These are phyloP conservation scores for Gorsachius magnificus DNA, from an alignment of 2,797 vertebrate species.

Conservation along the genomic window DNA sequence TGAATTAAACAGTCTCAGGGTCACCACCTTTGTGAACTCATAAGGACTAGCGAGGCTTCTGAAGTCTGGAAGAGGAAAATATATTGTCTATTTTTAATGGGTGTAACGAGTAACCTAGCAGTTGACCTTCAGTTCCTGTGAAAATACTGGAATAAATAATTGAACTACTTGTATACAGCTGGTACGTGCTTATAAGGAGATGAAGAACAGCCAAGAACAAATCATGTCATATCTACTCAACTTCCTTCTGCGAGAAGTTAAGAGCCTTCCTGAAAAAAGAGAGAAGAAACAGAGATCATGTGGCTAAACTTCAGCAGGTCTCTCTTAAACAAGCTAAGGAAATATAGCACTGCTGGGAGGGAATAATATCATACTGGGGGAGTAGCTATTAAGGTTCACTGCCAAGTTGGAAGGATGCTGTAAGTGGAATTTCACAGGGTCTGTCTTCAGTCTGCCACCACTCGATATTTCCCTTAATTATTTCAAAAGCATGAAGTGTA, in stretches of 20 bases:
- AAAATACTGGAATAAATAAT: conserved; percentile 60
- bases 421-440: conserved; percentile 59
- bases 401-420: conserved; percentile 30
- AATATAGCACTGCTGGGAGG: conserved; percentile 38
- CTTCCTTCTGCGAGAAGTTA: conserved; percentile 33
- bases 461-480: conserved; percentile 65
- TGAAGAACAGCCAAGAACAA: neutral
- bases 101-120: conserved; percentile 12
- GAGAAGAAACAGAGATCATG: neutral
- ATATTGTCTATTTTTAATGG: conserved; percentile 53
- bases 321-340: conserved; percentile 44
- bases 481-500: conserved; percentile 65
- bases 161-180: conserved; percentile 17
- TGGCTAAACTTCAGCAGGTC: conserved; percentile 30
- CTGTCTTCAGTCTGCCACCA: conserved; percentile 46
- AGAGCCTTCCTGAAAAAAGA: neutral
- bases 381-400: conserved; percentile 49
- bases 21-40: conserved; percentile 58
- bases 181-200: conserved; percentile 29
- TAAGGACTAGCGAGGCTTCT: conserved; percentile 9
- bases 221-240: neutral
- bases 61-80: neutral
- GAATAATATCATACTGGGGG: conserved; percentile 29
- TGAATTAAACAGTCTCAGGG: conserved; percentile 17
- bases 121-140: conserved; percentile 44